These are phyloP conservation scores for Cataglyphis altisquamis DNA, from an alignment of 2,888 invertebrate genomes.

Conservation along the genomic window DNA sequence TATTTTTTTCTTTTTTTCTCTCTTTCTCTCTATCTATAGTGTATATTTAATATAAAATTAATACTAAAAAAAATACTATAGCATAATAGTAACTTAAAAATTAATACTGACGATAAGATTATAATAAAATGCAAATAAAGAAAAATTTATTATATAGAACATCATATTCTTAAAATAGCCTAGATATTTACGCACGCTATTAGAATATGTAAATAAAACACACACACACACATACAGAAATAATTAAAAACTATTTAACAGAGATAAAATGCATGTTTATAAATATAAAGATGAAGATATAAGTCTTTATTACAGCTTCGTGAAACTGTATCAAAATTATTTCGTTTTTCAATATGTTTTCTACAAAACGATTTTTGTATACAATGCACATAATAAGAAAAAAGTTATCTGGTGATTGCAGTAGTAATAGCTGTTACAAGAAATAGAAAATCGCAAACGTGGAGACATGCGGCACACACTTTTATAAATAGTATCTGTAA, in stretches of 20 bases:
- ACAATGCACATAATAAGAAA: constrained; percentile 33
- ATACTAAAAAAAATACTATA: background rate
- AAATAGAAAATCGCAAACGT: constrained; percentile 84
- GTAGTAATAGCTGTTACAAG: constrained; percentile 73
- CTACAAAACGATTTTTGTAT: constrained; percentile 18
- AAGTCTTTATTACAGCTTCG: background rate
- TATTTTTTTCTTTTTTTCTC: no score
- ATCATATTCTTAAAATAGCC: no score
- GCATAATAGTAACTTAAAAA: background rate
- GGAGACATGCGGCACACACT: constrained; percentile 77
- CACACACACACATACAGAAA: no score
- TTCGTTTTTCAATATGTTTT: background rate
- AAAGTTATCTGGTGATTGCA: constrained; percentile 20
- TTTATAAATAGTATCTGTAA: constrained; percentile 83
- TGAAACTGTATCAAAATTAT: background rate
- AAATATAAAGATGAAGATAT: background rate
- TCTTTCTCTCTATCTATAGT: no score
- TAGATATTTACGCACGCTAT: no score
- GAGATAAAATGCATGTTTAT: background rate
- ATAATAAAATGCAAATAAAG: background rate
- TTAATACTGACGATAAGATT: background rate
- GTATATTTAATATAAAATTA: background rate
- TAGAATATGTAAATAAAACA: background rate
- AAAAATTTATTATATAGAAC: no score
- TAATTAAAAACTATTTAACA: background rate